Base-by-base conservation (phyloP, 2,113 vertebrate species). In the Amblyopsis rosae region DNA sequence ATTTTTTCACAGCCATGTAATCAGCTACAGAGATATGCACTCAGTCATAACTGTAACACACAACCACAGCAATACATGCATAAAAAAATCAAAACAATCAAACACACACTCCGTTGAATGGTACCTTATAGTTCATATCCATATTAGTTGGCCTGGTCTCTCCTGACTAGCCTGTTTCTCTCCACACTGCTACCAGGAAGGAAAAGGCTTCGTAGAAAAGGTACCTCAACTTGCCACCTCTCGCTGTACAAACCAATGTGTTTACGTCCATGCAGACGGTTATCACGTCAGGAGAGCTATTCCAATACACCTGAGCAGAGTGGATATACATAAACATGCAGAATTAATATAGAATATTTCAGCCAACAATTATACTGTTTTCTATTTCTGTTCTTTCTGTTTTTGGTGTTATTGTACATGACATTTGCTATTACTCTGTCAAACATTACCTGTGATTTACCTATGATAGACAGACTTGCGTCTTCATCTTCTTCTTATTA, bases 161-260 rank as follows among this genome's bases (percentile, higher is more conserved):
- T 41, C 66, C 47, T 76, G 46, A 77, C 35, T 72, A 26, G 26
- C 26, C 54, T 78, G 60, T 86, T 68, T 89, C 51, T 84, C 75
- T 79, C 74, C 65, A 59, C 63, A 70, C 85, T 84, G 90, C 89
- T 88, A 76, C 81, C 82, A 93, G 90, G 83, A 83, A 81, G 82
- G 83, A 92, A 83, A 85, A 83, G 77, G 51, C 76, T 70, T 67
- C 70, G 51, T 64, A 91, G 83, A 73, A 70, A 78, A 91, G 90
- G 91, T 92, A 92, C 66, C n/a, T 12, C 0, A 16, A 62, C 50
- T 56, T 16, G 32, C 54, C 47, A 66, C 19, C 47, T 35, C 7
- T 13, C 7, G 4, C 1, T 19, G 26, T 51, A 12, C 7, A 4
- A 41, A 41, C 35, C 35, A 4, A 13, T 13, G 12, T 59, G 5